These are phyloP conservation scores for Mystacides longicornis DNA, from an alignment of 2,888 invertebrate genomes.

Conservation along the genomic window DNA sequence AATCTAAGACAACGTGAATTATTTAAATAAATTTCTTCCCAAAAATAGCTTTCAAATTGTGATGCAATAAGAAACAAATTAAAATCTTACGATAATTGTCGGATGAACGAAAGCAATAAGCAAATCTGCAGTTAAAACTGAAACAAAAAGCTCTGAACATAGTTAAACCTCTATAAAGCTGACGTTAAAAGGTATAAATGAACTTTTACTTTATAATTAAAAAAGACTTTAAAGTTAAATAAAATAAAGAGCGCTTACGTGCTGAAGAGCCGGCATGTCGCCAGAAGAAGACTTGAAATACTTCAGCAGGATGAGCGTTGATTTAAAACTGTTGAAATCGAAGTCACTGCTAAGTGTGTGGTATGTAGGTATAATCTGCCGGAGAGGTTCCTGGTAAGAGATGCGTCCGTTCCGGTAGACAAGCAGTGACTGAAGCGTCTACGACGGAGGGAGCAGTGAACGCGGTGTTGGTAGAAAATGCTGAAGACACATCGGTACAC, in stretches of 20 bases:
- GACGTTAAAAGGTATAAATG: too few relatives aligned
- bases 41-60: neutral
- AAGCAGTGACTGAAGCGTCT: conserved; percentile 12
- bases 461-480: neutral
- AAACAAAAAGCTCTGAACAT: neutral
- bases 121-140: neutral
- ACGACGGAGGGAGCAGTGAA: conserved; percentile 2
- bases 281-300: neutral
- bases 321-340: conserved; percentile 8
- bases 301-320: neutral
- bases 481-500: neutral
- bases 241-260: conserved; percentile 7
- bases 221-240: neutral
- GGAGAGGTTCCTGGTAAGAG: neutral
- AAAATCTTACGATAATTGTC: neutral
- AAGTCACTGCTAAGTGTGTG: conserved; percentile 29
- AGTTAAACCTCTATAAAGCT: neutral
- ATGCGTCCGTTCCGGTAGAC: conserved; percentile 4
- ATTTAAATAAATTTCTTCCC: neutral
- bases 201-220: too few relatives aligned
- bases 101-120: neutral
- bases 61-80: neutral
- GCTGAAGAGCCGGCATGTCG: conserved; percentile 12
- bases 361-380: neutral
- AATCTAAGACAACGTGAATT: neutral